Percentiles rank a stretch among this genome's conserved stretches.
Evolutionary conservation across 1,140 invertebrate genomes (phyloP).

Genomic region (Pogonognathellus flavescens): DNA sequence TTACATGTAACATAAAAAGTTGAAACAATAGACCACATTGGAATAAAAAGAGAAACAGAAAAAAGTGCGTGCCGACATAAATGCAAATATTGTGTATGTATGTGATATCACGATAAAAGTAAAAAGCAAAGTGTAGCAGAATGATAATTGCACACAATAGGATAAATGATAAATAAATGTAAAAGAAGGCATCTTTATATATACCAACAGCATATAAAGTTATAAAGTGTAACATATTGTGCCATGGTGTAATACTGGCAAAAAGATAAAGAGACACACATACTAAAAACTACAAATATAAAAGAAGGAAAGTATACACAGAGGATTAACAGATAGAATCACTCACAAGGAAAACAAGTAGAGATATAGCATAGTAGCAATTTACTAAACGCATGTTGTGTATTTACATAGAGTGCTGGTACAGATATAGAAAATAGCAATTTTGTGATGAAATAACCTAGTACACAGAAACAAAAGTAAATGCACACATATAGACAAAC

Average conservation of each 20-base stretch:
- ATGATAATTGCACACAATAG: background rate
- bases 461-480: constrained; percentile 11
- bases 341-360: background rate
- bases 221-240: too few species aligned
- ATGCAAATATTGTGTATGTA: background rate
- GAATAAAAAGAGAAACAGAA: constrained; percentile 5
- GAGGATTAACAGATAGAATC: background rate
- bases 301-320: background rate
- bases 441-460: constrained; percentile 30
- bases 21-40: constrained; percentile 33
- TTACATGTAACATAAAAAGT: background rate
- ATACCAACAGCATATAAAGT: too few species aligned
- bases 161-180: too few species aligned
- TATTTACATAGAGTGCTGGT: too few species aligned
- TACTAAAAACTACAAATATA: too few species aligned
- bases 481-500: background rate
- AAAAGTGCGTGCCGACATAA: constrained; percentile 39
- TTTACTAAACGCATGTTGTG: too few species aligned
- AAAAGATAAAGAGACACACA: too few species aligned
- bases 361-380: background rate
- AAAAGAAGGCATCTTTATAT: too few species aligned
- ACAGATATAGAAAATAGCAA: background rate
- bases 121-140: background rate
- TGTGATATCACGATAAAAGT: background rate
- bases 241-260: background rate